Evolutionary conservation across 2,888 invertebrate genomes (phyloP), one percentile per base, ranked within the genome.

Genomic region (Ceraclea dissimilis): DNA sequence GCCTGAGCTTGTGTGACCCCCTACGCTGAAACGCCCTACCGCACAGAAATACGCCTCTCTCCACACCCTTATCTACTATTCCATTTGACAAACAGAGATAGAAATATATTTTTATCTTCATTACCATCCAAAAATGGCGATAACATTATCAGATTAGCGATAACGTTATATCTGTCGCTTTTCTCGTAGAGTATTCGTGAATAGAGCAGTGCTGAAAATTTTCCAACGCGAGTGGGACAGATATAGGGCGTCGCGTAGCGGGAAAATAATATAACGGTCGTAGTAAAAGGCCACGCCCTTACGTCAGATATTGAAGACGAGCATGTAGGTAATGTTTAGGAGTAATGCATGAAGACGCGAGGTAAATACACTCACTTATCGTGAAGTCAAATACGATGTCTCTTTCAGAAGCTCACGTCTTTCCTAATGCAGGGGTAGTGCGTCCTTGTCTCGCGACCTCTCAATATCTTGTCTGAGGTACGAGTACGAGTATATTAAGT

Each of bases 1-100:
- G 43, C 5, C 4, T 43, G 43, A 6, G 43, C 63, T 61, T 64
- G 67, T 61, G 65, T 68, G 69, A 67, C 70, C 69, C n/a, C 65
- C 66, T 66, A 63, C 64, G 26, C 56, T 39, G 48, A 17, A 39
- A 51, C 50, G 55, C 18, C 39, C 54, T 49, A 13, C 50, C 22
- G 43, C 31, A 54, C 54, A 39, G 47, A 57, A 34, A 49, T n/a
- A 44, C 54, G 46, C 52, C 51, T 51, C 49, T 55, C 57, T 46
- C 52, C 20, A 8, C 31, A 31, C 34, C 33, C 52, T 51, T 39
- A 21, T 43, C 47, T 56, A 20, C 19, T 46, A 21, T 17, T 8
- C 52, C 34, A 48, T 54, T 43, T 22, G 59, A 55, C 55, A 58
- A 59, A 63, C 57, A 52, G 62, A 61, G 62, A 60, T 51, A 61